These are phyloP conservation scores for Laothoe populi DNA, from an alignment of 2,888 invertebrate genomes.

Conservation along the genomic window DNA sequence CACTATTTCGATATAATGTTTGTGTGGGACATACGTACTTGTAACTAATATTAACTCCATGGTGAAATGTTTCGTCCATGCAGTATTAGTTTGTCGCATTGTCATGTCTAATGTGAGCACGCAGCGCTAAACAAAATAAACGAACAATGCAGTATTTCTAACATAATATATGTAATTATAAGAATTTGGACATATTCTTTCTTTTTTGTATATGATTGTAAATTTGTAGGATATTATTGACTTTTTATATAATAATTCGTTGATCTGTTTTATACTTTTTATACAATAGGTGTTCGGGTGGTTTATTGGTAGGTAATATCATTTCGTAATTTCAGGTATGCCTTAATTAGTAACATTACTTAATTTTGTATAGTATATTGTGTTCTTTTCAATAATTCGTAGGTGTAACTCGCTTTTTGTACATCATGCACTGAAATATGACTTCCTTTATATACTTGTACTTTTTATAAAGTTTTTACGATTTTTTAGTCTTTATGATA, in stretches of 20 bases:
- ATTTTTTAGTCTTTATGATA: background rate
- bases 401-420: slow-evolving; percentile 4
- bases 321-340: slow-evolving; percentile 29
- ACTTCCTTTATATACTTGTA: background rate
- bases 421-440: slow-evolving; percentile 11
- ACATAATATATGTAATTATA: slow-evolving; percentile 63
- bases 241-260: slow-evolving; percentile 57
- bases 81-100: slow-evolving; percentile 62
- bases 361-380: slow-evolving; percentile 6
- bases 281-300: slow-evolving; percentile 46
- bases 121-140: slow-evolving; percentile 53
- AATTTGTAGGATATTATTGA: slow-evolving; percentile 72
- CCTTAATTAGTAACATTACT: background rate
- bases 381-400: slow-evolving; percentile 6
- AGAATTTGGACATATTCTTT: slow-evolving; percentile 74
- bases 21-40: slow-evolving; percentile 37
- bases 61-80: slow-evolving; percentile 54
- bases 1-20: slow-evolving; percentile 52
- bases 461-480: slow-evolving; percentile 16
- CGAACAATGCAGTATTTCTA: slow-evolving; percentile 76
- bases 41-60: slow-evolving; percentile 6
- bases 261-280: slow-evolving; percentile 71
- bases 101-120: slow-evolving; percentile 47
- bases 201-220: slow-evolving; percentile 81
- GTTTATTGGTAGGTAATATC: slow-evolving; percentile 48